Evolutionary conservation across 2,113 vertebrate genomes (phyloP), one percentile per base, ranked within the genome.

Genomic region (Aspidoscelis tigris): DNA sequence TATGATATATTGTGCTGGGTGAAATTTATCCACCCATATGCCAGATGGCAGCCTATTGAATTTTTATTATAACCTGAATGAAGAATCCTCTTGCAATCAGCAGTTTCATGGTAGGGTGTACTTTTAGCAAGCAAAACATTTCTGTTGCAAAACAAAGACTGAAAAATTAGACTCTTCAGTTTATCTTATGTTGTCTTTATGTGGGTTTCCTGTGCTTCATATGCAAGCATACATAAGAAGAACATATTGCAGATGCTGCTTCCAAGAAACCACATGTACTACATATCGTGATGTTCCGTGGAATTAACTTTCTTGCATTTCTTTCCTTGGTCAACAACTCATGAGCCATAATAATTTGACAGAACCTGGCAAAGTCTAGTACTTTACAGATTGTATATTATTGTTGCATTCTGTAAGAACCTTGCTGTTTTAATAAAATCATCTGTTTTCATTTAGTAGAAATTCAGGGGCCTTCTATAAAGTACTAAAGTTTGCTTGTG

Each of bases 111-210:
- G n/a, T 65, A 82, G 80, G 74, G 75, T 84, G 53, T 86, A 72
- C 3, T 84, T 89, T 61, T 84, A 65, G 47, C 7, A 1, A 78
- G 65, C 20, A 61, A 44, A 70, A 76, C 12, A 84, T 85, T 86
- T 81, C 18, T 88, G 55, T 43, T 50, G 7, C 39, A 44, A 73
- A 70, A 69, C 80, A 86, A 82, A 77, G n/a, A 3, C 64, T 53
- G 1, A 81, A 72, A 83, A 88, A 79, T 16, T 41, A 24, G 26
- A 83, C 24, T 61, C 76, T 85, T 81, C 33, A 88, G 26, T 78
- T 20, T 69, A 53, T 69, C 81, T 69, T 50, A 72, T 50, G 72
- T 89, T 87, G 10, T n/a, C 69, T 24, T 76, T 22, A 58, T 39
- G 16, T 85, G 78, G 65, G 47, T 84, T 84, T 73, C 47, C 74